These are phyloP conservation scores for Sardina pilchardus DNA, from an alignment of 2,113 vertebrate species.

Conservation along the genomic window DNA sequence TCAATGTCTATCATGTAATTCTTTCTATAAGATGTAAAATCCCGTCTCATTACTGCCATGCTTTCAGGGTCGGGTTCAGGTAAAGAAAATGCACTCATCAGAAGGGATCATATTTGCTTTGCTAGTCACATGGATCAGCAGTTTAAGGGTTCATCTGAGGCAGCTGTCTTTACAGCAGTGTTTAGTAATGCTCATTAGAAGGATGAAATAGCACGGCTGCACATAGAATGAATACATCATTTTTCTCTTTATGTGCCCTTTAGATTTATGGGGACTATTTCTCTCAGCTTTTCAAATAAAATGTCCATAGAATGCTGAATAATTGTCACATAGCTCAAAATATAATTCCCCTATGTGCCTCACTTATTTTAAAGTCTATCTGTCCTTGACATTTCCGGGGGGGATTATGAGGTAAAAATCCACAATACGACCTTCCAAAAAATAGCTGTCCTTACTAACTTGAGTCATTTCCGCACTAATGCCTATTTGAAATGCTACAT, in stretches of 20 bases:
- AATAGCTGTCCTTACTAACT: not conserved
- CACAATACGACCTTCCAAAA: not conserved
- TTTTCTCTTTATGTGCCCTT: not conserved
- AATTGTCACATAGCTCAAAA: not conserved
- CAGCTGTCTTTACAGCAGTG: not conserved
- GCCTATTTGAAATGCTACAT: not conserved
- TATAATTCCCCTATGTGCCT: not conserved
- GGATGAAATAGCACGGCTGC: not conserved
- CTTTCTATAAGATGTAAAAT: not conserved
- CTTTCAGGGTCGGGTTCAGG: not conserved
- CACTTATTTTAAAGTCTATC: not conserved
- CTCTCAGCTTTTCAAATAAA: not conserved
- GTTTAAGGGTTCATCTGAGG: not conserved
- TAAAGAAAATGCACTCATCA: not conserved
- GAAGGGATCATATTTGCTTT: not conserved
- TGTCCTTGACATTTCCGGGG: constrained; percentile 5
- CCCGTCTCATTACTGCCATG: not conserved
- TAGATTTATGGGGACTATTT: not conserved
- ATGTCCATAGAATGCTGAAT: not conserved
- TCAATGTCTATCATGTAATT: not conserved
- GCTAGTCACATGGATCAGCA: not conserved
- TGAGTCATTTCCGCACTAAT: not conserved
- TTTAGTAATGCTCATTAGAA: not conserved
- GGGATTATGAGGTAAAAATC: not conserved
- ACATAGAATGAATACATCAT: not conserved